Evolutionary conservation across 2,113 vertebrate species (phyloP).

Genomic region (Corythornis vintsioides): DNA sequence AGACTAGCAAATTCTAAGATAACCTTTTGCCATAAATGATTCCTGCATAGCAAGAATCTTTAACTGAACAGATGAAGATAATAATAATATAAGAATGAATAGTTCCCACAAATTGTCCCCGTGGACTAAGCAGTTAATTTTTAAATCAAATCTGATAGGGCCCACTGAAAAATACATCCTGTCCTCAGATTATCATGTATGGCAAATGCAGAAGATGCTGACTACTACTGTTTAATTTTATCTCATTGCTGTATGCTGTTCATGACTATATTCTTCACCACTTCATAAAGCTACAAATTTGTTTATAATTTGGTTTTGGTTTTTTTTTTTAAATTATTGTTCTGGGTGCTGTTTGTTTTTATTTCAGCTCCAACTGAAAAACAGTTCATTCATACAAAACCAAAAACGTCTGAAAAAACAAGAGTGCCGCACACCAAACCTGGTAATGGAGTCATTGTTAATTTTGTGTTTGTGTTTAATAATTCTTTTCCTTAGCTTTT

Average conservation of each 20-base stretch:
- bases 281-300: neutral
- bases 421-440: conserved; percentile 62
- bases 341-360: conserved; percentile 27
- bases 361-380: conserved; percentile 75
- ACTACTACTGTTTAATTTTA: neutral
- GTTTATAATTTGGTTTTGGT: neutral
- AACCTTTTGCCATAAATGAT: neutral
- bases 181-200: neutral
- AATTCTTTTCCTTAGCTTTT: neutral
- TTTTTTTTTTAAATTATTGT: neutral
- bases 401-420: conserved; percentile 65
- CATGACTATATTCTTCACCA: neutral
- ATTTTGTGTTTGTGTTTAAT: neutral
- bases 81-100: neutral
- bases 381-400: conserved; percentile 57
- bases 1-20: neutral
- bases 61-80: neutral
- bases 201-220: neutral
- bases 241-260: neutral
- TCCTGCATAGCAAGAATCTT: neutral
- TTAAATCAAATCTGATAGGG: neutral
- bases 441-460: conserved; percentile 68
- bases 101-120: neutral
- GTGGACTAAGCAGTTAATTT: neutral
- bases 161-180: neutral